These are phyloP conservation scores for Branchipolynoe longqiensis DNA, from an alignment of 2,888 invertebrate species.

Conservation along the genomic window DNA sequence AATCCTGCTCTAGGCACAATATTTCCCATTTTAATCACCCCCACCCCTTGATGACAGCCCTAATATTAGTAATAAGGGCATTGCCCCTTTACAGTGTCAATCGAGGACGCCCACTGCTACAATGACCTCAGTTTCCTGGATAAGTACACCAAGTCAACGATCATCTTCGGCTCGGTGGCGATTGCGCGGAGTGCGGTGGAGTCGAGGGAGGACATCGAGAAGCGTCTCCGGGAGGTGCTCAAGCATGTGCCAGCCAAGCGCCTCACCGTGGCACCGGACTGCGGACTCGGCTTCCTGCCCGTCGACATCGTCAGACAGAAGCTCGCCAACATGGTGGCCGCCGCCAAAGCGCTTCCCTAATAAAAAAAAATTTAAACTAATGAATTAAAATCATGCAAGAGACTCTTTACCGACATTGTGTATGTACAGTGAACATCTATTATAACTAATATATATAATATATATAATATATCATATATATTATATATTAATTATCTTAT, in stretches of 20 bases:
- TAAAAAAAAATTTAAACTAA: too few species aligned
- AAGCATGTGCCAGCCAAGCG: slow-evolving; percentile 31
- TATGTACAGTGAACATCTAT: too few species aligned
- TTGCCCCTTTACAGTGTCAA: slow-evolving; percentile 59
- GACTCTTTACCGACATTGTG: too few species aligned
- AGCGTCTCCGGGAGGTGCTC: background rate
- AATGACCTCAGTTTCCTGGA: slow-evolving; percentile 61
- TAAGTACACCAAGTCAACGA: slow-evolving; percentile 60
- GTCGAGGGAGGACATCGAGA: slow-evolving; percentile 62
- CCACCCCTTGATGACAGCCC: too few species aligned
- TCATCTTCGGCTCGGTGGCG: slow-evolving; percentile 67
- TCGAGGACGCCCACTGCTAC: slow-evolving; percentile 62
- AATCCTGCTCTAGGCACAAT: too few species aligned
- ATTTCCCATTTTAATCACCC: too few species aligned
- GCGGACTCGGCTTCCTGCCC: slow-evolving; percentile 50
- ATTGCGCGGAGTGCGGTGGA: slow-evolving; percentile 66
- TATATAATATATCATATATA: too few species aligned
- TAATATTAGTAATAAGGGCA: too few species aligned
- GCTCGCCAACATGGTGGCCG: slow-evolving; percentile 43
- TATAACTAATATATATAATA: too few species aligned
- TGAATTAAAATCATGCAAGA: too few species aligned
- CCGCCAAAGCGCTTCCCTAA: slow-evolving; percentile 22
- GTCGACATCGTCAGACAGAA: slow-evolving; percentile 37
- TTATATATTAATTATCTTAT: too few species aligned
- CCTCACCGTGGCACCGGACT: slow-evolving; percentile 42